Percentiles rank a stretch among this genome's conserved stretches.
These are phyloP conservation scores for Porites lutea DNA, from an alignment of 64 coral and sea anemone species.

Conservation along the genomic window DNA sequence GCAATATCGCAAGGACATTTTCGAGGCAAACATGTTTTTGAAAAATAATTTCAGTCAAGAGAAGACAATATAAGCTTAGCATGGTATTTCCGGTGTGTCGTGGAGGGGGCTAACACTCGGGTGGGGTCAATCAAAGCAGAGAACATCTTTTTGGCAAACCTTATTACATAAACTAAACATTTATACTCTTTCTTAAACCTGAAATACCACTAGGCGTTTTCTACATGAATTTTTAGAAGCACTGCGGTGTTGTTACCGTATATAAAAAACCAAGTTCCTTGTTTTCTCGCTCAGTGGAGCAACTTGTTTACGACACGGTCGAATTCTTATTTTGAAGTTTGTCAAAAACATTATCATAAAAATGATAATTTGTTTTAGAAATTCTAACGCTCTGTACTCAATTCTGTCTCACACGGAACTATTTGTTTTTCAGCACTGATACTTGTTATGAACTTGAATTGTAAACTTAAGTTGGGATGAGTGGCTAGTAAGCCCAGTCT, in stretches of 20 bases:
- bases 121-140: not conserved
- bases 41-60: conserved; percentile 15
- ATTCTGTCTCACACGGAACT: not conserved
- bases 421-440: no score
- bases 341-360: not conserved
- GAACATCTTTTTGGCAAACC: not conserved
- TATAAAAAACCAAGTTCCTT: not conserved
- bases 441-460: no score
- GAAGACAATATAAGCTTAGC: conserved; percentile 1
- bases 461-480: no score
- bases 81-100: not conserved
- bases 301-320: conserved; percentile 14
- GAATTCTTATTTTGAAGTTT: not conserved
- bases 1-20: not conserved
- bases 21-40: not conserved
- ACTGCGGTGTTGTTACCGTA: not conserved
- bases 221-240: not conserved
- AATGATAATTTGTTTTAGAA: conserved; percentile 20
- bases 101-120: not conserved
- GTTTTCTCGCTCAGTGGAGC: not conserved
- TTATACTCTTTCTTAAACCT: not conserved
- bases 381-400: not conserved
- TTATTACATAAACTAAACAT: not conserved
- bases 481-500: no score
- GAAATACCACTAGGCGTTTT: not conserved